These are phyloP conservation scores for Micrasema longulum DNA, from an alignment of 1,140 invertebrate genomes.

Conservation along the genomic window DNA sequence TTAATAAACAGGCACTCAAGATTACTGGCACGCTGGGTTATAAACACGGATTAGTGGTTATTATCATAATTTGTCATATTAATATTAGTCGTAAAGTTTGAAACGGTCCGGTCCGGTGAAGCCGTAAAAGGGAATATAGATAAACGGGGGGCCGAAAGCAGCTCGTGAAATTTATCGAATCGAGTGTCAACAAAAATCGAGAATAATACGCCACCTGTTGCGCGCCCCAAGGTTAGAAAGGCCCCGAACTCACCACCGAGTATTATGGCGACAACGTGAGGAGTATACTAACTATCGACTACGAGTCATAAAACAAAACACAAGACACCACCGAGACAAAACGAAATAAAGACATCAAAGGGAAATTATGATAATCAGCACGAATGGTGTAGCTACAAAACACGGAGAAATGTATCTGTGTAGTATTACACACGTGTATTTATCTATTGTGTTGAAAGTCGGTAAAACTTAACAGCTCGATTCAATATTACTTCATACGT, in stretches of 20 bases:
- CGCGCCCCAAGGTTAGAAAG: background rate
- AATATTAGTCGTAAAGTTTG: too few relatives aligned
- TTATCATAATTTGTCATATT: too few relatives aligned
- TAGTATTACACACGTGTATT: too few relatives aligned
- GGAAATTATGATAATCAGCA: conserved; percentile 9
- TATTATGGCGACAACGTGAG: conserved; percentile 16
- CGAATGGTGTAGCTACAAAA: background rate
- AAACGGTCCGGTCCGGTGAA: too few relatives aligned
- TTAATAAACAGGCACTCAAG: too few relatives aligned
- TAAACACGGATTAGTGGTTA: too few relatives aligned
- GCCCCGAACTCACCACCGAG: background rate
- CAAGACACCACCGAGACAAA: background rate
- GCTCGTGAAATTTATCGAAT: conserved; percentile 1
- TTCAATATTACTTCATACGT: too few relatives aligned
- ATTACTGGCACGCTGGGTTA: too few relatives aligned
- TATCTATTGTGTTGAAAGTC: too few relatives aligned
- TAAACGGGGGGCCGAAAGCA: background rate
- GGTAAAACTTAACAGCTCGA: too few relatives aligned
- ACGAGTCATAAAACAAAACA: conserved; percentile 17
- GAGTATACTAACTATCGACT: conserved; percentile 4
- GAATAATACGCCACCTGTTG: conserved; percentile 16
- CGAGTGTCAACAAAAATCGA: background rate
- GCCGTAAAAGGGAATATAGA: background rate
- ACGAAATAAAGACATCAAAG: conserved; percentile 24
- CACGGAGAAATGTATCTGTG: background rate